Conservation (phyloP, 2,797 vertebrate genomes). For the Fratercula arctica region DNA sequence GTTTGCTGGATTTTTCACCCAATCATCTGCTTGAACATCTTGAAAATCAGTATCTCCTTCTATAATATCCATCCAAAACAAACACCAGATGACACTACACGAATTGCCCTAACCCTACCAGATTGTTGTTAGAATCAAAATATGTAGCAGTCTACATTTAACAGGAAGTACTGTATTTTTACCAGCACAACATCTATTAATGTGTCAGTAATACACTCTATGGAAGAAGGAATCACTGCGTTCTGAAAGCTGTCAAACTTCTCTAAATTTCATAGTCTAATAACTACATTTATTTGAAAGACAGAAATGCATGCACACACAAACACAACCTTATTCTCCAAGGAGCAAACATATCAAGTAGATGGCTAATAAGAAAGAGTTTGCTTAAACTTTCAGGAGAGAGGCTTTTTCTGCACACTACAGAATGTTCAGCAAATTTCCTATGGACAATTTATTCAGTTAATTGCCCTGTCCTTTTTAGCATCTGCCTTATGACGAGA, state of each 20-base stretch:
- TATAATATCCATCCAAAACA: slow-evolving; percentile 77
- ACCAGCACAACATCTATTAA: slow-evolving; percentile 66
- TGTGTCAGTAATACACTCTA: slow-evolving; percentile 59
- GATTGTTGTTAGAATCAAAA: slow-evolving; percentile 80
- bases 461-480: neutral
- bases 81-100: slow-evolving; percentile 78
- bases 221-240: slow-evolving; percentile 31
- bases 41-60: slow-evolving; percentile 78
- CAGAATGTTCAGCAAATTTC: neutral
- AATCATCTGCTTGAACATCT: slow-evolving; percentile 80
- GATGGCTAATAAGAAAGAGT: slow-evolving; percentile 21
- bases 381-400: slow-evolving; percentile 26
- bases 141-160: slow-evolving; percentile 75
- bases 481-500: neutral
- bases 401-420: neutral
- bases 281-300: slow-evolving; percentile 35
- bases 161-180: slow-evolving; percentile 75
- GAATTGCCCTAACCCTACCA: slow-evolving; percentile 78
- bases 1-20: slow-evolving; percentile 73
- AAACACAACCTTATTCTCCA: slow-evolving; percentile 45
- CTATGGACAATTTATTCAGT: neutral
- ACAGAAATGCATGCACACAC: slow-evolving; percentile 10
- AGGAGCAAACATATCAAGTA: slow-evolving; percentile 2
- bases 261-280: slow-evolving; percentile 41
- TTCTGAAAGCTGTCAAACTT: slow-evolving; percentile 58